phyloP scores from a whole-genome alignment of 2,113 vertebrate genomes.

The Bubo bubo region DNA sequence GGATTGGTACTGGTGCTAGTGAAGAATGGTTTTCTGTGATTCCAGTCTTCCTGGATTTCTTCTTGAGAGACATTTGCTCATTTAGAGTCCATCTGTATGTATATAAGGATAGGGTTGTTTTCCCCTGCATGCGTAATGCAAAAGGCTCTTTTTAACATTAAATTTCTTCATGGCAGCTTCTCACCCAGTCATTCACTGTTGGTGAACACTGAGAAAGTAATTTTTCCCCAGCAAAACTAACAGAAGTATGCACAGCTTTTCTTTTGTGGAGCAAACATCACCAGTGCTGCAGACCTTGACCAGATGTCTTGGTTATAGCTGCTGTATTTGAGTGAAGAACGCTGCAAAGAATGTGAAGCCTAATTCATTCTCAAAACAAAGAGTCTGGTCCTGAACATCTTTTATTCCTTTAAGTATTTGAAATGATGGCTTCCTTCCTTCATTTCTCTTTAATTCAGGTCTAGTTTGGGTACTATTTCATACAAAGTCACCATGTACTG shows the following conservation, averaged over 20 bases:
- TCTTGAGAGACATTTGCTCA: neutral
- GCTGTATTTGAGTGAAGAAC: neutral
- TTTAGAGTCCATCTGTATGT: neutral
- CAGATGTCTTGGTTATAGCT: conserved; percentile 44
- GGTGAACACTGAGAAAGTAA: neutral
- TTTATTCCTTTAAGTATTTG: conserved; percentile 39
- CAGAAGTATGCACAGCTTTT: neutral
- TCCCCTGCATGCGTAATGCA: neutral
- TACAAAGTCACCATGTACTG: neutral
- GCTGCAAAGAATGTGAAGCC: neutral
- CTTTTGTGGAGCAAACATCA: neutral
- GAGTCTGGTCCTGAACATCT: neutral
- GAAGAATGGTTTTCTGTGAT: neutral
- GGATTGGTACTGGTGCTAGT: neutral
- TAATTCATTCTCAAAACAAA: conserved; percentile 2
- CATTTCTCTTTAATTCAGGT: conserved; percentile 47
- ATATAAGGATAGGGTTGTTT: neutral
- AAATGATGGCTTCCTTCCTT: conserved; percentile 53
- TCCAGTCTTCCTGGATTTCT: neutral
- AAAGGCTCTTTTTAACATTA: neutral
- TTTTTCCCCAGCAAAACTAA: conserved; percentile 1
- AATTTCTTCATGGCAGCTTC: conserved; percentile 12
- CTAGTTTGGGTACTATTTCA: neutral
- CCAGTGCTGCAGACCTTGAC: conserved; percentile 16
- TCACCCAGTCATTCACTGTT: neutral